Evolutionary conservation across 2,113 vertebrate species (phyloP).

Genomic region (Mus spicilegus): DNA sequence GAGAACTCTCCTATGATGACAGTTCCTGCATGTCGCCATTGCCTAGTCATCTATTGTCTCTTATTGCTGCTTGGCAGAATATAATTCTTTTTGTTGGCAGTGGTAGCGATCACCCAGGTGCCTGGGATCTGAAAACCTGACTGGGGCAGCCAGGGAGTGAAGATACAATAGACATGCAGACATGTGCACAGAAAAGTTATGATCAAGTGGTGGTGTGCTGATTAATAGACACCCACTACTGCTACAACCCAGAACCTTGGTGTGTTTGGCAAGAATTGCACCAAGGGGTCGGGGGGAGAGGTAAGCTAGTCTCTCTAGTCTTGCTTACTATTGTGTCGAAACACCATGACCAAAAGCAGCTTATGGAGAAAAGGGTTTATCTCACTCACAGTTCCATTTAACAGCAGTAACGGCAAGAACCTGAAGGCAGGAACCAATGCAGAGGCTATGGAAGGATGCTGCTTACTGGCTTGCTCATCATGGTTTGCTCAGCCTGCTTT

Average conservation of each 20-base stretch:
- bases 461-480: background rate
- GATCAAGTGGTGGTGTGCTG: background rate
- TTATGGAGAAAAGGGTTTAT: background rate
- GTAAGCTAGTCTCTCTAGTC: background rate
- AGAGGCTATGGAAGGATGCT: background rate
- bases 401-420: background rate
- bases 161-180: background rate
- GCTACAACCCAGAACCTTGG: background rate
- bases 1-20: background rate
- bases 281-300: background rate
- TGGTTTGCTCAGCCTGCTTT: background rate
- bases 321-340: background rate
- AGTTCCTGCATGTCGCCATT: background rate
- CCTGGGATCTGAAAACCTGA: background rate
- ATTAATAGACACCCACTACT: background rate
- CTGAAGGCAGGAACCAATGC: background rate
- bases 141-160: background rate
- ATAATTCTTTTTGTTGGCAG: background rate
- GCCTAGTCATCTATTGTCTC: background rate
- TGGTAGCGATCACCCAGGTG: background rate
- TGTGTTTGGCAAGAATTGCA: background rate
- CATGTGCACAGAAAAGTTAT: background rate
- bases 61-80: background rate
- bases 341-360: background rate
- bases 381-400: background rate